phyloP scores from a whole-genome alignment of 2,888 invertebrate species.

The Zaprionus lineosus region DNA sequence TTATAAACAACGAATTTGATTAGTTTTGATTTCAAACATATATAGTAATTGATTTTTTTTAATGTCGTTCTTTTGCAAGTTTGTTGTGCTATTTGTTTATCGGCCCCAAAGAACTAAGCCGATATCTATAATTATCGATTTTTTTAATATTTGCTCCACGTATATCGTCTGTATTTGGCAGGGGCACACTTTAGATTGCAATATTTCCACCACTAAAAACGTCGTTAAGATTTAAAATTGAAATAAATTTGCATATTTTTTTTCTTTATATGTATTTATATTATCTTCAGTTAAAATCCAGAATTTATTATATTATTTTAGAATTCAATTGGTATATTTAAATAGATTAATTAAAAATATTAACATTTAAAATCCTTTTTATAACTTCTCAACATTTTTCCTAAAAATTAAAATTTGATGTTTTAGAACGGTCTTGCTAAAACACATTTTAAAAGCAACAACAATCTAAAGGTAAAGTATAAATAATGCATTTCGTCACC shows the following conservation, averaged over 20 bases:
- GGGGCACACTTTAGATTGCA: too few species aligned
- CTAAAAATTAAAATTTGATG: constrained; percentile 2
- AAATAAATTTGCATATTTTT: too few species aligned
- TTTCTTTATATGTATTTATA: too few species aligned
- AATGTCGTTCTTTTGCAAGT: constrained; percentile 40
- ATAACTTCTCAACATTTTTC: constrained; percentile 6
- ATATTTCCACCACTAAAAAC: too few species aligned
- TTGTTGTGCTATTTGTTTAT: constrained; percentile 59
- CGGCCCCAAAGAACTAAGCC: constrained; percentile 20
- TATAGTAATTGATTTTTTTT: constrained; percentile 48
- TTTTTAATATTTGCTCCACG: background rate
- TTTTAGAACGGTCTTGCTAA: background rate
- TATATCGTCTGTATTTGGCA: too few species aligned
- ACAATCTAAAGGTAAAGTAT: constrained; percentile 5
- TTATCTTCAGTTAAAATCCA: too few species aligned
- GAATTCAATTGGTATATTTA: constrained; percentile 10
- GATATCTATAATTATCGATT: constrained; percentile 22
- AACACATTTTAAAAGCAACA: constrained; percentile 1
- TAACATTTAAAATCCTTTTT: constrained; percentile 36
- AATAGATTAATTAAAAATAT: too few species aligned
- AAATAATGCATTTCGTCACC: background rate
- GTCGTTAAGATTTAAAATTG: too few species aligned
- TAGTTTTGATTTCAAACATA: constrained; percentile 12
- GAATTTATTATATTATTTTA: constrained; percentile 32
- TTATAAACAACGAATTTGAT: background rate